A percentile compares a stretch with the other conserved stretches of the same genome.
phyloP scores from a whole-genome alignment of 2,888 invertebrate genomes.

The Leptogaster cylindrica region DNA sequence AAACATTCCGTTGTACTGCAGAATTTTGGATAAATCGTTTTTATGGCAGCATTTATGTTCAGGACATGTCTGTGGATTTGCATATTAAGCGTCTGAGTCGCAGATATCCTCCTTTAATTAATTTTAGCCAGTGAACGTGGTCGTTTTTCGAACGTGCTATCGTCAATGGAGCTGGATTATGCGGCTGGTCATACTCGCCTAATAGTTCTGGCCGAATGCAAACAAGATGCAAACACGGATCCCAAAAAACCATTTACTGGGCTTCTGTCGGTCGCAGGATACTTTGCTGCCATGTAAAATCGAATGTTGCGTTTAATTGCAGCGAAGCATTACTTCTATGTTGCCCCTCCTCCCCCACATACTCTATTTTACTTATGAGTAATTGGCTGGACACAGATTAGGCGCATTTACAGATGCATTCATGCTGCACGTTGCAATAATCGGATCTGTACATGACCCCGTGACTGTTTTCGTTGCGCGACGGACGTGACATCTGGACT shows the following conservation, averaged over 20 bases:
- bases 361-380: conserved; percentile 3
- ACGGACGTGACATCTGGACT: not conserved
- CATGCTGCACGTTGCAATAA: conserved; percentile 1
- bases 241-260: not conserved
- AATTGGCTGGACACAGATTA: conserved; percentile 20
- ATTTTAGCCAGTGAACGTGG: not conserved
- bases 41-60: too few relatives aligned
- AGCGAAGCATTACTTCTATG: not conserved
- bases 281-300: conserved; percentile 23
- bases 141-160: not conserved
- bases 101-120: conserved; percentile 11
- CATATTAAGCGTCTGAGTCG: conserved; percentile 3
- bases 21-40: too few relatives aligned
- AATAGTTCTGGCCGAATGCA: not conserved
- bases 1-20: too few relatives aligned
- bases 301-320: conserved; percentile 27
- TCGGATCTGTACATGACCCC: conserved; percentile 6
- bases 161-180: not conserved
- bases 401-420: not conserved
- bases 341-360: not conserved
- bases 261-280: not conserved
- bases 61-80: conserved; percentile 6
- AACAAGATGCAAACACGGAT: conserved; percentile 5
- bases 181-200: not conserved
- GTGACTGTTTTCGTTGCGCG: not conserved